phyloP scores from a whole-genome alignment of 1,140 invertebrate genomes.

The Drosophila nikananu region DNA sequence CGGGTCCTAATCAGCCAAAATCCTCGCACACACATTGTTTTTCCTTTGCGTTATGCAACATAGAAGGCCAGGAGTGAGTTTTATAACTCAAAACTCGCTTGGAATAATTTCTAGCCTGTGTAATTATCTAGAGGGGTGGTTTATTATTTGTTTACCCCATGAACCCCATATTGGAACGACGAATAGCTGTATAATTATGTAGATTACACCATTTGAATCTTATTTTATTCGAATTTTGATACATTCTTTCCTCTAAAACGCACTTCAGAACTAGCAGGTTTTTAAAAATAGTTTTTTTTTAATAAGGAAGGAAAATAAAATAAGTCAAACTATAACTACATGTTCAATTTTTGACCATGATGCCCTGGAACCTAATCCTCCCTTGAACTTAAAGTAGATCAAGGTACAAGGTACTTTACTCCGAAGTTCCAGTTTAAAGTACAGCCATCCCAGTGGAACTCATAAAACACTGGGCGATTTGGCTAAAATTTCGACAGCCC shows the following conservation, averaged over 20 bases:
- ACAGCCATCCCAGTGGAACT: neutral
- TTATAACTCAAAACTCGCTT: neutral
- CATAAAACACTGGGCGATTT: conserved; percentile 3
- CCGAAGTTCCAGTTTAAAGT: neutral
- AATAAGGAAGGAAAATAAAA: neutral
- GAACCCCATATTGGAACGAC: neutral
- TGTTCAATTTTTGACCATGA: too few species aligned
- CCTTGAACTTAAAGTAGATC: neutral
- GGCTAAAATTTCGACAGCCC: conserved; percentile 6
- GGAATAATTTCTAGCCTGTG: neutral
- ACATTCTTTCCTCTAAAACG: neutral
- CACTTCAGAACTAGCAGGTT: neutral
- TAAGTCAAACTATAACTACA: neutral
- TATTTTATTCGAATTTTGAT: neutral
- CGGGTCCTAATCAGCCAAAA: neutral
- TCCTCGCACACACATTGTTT: neutral
- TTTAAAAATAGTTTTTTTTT: neutral
- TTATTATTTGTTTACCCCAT: neutral
- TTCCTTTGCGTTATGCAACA: neutral
- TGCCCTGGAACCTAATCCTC: neutral
- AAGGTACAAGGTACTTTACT: neutral
- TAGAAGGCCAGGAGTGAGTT: neutral
- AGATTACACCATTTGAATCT: neutral
- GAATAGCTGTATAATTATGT: neutral
- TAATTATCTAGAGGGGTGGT: neutral